A percentile compares a stretch with the other conserved stretches of the same genome.
These are phyloP conservation scores for Trichogramma evanescens DNA, from an alignment of 2,888 invertebrate species.

Conservation along the genomic window DNA sequence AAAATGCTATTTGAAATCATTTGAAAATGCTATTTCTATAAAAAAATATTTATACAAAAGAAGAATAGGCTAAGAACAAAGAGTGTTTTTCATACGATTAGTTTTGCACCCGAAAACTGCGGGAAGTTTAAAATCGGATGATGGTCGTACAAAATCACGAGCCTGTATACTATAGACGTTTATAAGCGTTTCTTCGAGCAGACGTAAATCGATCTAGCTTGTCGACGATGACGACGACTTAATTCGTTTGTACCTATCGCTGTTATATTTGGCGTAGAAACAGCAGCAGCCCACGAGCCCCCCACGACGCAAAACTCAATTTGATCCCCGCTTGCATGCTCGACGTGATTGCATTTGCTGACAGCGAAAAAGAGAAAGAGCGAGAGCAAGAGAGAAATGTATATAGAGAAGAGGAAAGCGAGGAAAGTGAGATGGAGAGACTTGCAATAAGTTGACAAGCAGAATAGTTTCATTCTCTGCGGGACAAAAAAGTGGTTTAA, in stretches of 20 bases:
- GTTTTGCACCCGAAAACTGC: not conserved
- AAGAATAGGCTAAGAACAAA: not conserved
- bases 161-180: constrained; percentile 9
- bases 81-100: constrained; percentile 13
- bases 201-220: constrained; percentile 25
- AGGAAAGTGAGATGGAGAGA: constrained; percentile 5
- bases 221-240: constrained; percentile 20
- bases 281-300: constrained; percentile 19
- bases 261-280: constrained; percentile 20
- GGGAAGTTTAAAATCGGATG: constrained; percentile 14
- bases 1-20: too few relatives aligned
- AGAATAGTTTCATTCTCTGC: constrained; percentile 21
- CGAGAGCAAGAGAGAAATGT: not conserved
- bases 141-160: constrained; percentile 9
- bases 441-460: constrained; percentile 22
- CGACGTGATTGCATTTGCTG: constrained; percentile 26
- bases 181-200: constrained; percentile 24
- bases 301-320: constrained; percentile 27
- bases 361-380: not conserved
- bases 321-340: constrained; percentile 22
- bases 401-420: constrained; percentile 3
- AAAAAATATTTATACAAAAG: too few relatives aligned
- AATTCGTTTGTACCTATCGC: constrained; percentile 30
- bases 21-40: too few relatives aligned
- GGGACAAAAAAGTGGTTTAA: constrained; percentile 19